These are phyloP conservation scores for Chaenocephalus aceratus DNA, from an alignment of 2,113 vertebrate genomes.

Conservation along the genomic window DNA sequence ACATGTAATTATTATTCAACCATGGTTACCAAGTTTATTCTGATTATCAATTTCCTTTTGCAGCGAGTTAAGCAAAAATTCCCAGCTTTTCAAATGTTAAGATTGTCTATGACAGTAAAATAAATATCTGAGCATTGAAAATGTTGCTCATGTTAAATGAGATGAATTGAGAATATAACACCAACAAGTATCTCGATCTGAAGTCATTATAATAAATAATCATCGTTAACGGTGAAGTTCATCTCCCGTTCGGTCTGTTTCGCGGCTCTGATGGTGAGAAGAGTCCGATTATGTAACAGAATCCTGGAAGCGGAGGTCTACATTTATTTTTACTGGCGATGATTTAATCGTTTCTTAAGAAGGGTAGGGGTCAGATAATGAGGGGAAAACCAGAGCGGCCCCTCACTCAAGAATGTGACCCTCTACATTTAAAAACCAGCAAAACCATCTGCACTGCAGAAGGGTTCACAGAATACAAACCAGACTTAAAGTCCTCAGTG, in stretches of 20 bases:
- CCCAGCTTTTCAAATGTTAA: too few species aligned
- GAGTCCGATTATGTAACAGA: constrained; percentile 15
- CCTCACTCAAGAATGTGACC: background rate
- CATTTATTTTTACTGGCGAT: constrained; percentile 1
- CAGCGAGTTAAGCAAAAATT: too few species aligned
- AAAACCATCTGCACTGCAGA: background rate
- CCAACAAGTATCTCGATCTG: too few species aligned
- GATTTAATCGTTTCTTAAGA: constrained; percentile 10
- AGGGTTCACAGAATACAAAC: background rate
- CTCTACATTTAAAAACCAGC: background rate
- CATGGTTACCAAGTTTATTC: too few species aligned
- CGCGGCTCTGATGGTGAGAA: background rate
- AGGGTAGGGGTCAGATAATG: background rate
- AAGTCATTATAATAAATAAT: too few species aligned
- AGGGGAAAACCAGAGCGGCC: constrained; percentile 10
- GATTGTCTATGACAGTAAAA: too few species aligned
- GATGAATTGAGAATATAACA: too few species aligned
- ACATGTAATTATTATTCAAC: background rate
- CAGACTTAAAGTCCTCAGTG: background rate
- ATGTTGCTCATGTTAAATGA: too few species aligned
- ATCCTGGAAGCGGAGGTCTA: background rate
- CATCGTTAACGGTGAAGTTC: too few species aligned
- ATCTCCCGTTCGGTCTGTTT: too few species aligned
- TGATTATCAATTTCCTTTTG: too few species aligned
- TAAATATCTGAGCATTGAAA: too few species aligned